Conservation (phyloP, 2,113 vertebrate species). For the Prochilodus magdalenae region DNA sequence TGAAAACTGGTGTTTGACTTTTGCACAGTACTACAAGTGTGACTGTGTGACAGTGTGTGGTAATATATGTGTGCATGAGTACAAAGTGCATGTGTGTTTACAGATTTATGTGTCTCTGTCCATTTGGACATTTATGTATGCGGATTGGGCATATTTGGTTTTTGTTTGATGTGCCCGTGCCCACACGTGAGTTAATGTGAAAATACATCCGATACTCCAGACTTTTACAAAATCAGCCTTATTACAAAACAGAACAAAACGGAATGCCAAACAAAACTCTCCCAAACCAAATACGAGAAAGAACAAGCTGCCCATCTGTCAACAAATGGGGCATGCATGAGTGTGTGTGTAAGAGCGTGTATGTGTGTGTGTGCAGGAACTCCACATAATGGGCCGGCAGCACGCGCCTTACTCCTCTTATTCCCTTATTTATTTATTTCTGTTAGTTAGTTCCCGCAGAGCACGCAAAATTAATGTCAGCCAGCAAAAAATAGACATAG, state of each 20-base stretch:
- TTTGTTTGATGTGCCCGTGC: neutral
- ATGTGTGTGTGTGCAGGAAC: slow-evolving; percentile 48
- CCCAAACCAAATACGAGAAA: slow-evolving; percentile 37
- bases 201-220: slow-evolving; percentile 13
- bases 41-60: neutral
- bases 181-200: neutral
- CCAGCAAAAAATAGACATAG: slow-evolving; percentile 95
- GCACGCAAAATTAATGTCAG: slow-evolving; percentile 98
- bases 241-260: slow-evolving; percentile 23
- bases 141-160: neutral
- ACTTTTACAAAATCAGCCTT: slow-evolving; percentile 20
- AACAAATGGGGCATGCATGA: slow-evolving; percentile 40
- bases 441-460: slow-evolving; percentile 94
- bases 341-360: slow-evolving; percentile 5
- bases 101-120: neutral
- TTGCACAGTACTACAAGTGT: too few species aligned
- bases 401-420: slow-evolving; percentile 42
- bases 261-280: slow-evolving; percentile 6
- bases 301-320: slow-evolving; percentile 41
- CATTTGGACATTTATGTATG: slow-evolving; percentile 53
- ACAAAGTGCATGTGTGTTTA: slow-evolving; percentile 18
- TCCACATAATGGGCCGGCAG: slow-evolving; percentile 38
- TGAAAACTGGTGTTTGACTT: too few species aligned
- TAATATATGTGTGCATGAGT: neutral
- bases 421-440: slow-evolving; percentile 82